Evolutionary conservation across 2,113 vertebrate species (phyloP).

Genomic region (Daphoenositta chrysoptera): DNA sequence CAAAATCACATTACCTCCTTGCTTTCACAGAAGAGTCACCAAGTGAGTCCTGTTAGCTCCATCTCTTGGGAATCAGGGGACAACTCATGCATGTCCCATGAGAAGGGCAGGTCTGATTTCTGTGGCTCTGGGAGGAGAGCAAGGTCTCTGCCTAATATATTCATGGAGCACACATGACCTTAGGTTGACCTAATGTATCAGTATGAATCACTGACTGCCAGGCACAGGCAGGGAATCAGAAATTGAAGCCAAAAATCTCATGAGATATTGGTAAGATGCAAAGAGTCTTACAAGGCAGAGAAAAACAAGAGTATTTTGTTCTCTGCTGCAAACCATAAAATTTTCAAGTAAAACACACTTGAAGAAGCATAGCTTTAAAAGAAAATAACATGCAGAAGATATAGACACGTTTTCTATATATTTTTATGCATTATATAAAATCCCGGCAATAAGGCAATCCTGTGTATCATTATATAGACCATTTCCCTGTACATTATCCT

Average conservation of each 20-base stretch:
- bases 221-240: not conserved
- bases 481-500: not conserved
- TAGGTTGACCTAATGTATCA: not conserved
- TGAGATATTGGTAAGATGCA: slow-evolving; percentile 9
- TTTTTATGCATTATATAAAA: not conserved
- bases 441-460: not conserved
- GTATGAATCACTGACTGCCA: not conserved
- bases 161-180: not conserved
- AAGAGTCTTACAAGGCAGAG: not conserved
- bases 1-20: not conserved
- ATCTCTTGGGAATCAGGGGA: not conserved
- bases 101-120: not conserved
- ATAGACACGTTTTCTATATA: not conserved
- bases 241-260: slow-evolving; percentile 14
- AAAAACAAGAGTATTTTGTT: slow-evolving; percentile 7
- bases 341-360: not conserved
- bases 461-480: not conserved
- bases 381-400: not conserved
- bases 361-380: not conserved
- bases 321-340: not conserved
- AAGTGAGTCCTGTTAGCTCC: not conserved
- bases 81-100: not conserved
- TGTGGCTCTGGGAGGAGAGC: not conserved
- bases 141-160: not conserved
- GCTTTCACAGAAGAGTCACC: not conserved